Conservation (phyloP, 2,113 vertebrate species). For the Naja naja region DNA sequence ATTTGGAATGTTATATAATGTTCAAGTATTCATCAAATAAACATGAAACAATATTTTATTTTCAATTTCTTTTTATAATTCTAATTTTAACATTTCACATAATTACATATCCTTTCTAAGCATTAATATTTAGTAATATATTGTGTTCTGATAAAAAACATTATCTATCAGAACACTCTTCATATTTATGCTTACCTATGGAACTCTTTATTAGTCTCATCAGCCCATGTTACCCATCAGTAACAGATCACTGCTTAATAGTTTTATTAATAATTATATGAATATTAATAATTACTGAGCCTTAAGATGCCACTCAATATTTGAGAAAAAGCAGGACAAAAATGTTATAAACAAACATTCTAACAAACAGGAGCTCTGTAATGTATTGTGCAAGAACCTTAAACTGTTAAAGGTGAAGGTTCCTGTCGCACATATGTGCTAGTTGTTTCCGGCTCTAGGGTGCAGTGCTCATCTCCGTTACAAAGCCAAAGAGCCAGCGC, state of each 20-base stretch:
- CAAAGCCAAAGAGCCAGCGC: too few species aligned
- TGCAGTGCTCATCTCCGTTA: too few species aligned
- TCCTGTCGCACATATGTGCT: too few species aligned
- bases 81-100: background rate
- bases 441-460: too few species aligned
- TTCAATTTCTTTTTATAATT: background rate
- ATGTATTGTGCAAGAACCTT: background rate
- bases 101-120: background rate
- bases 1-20: background rate
- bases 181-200: background rate
- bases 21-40: background rate
- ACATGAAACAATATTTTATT: background rate
- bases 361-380: background rate
- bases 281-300: background rate
- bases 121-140: background rate
- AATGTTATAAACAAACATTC: background rate
- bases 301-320: background rate
- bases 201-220: background rate
- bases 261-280: background rate
- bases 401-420: background rate
- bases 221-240: background rate
- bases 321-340: background rate
- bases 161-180: background rate
- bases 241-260: background rate
- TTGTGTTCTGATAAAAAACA: background rate